phyloP scores from a whole-genome alignment of 2,113 vertebrate species.

The Progne subis region DNA sequence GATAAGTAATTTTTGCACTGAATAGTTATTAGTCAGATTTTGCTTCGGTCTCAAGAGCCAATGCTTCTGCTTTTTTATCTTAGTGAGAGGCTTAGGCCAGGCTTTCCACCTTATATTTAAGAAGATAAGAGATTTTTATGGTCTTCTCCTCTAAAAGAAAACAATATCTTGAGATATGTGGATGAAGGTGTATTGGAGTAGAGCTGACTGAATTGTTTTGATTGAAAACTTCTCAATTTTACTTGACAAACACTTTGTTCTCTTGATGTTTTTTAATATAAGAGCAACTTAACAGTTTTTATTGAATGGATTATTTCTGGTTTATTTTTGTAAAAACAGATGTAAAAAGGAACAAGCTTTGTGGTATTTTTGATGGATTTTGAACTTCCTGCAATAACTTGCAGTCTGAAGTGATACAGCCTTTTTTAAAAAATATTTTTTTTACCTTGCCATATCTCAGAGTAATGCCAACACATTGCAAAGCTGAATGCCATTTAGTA shows the following conservation, averaged over 20 bases:
- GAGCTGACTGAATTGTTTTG: neutral
- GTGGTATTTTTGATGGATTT: neutral
- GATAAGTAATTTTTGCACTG: neutral
- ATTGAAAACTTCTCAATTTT: neutral
- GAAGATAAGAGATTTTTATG: neutral
- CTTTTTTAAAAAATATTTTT: neutral
- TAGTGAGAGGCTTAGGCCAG: neutral
- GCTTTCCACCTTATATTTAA: neutral
- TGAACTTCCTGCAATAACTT: neutral
- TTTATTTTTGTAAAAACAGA: neutral
- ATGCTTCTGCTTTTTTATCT: neutral
- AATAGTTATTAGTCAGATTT: neutral
- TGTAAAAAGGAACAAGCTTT: neutral
- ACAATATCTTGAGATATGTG: neutral
- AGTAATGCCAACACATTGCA: neutral
- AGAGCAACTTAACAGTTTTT: neutral
- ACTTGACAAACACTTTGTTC: neutral
- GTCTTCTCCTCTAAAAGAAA: neutral
- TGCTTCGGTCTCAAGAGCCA: neutral
- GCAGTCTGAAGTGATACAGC: neutral
- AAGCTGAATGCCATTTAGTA: neutral
- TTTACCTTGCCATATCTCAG: neutral
- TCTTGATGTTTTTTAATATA: neutral
- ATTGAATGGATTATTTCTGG: neutral
- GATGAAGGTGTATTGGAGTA: neutral